Evolutionary conservation across 2,888 invertebrate genomes (phyloP), one percentile per base, ranked within the genome.

Genomic region (Temnothorax unifasciatus): DNA sequence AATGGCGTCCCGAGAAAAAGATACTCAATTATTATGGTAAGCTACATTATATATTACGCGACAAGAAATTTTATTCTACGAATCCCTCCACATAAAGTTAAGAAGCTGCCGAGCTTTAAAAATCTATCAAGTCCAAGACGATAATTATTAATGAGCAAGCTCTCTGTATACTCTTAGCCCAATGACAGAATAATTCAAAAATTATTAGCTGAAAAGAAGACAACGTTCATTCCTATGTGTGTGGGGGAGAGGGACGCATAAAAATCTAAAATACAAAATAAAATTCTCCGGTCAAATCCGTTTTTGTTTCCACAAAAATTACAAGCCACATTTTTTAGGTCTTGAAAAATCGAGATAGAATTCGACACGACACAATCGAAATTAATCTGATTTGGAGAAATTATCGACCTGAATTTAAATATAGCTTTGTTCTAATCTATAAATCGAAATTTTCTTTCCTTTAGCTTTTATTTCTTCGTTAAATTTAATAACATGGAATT

Each of bases 1-100:
- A 77, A 68, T 77, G 54, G 71, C 41, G 68, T 77, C n/a, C n/a
- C 69, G 15, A 29, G 13, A 13, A 71, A 79, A 73, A 59, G 47
- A 15, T 11, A 44, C 18, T 34, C 73, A 21, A 47, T 71, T 79
- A 71, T 29, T 41, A 44, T 5, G 15, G 25, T 25, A 59, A 76
- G 57, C 15, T 79, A 54, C 54, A 9, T 77, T 77, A 57, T 44
- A 15, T 44, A 44, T 66, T 44, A 25, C 9, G 38, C 44, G 25
- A 79, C 18, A 13, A 71, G 47, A 44, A 21, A 44, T 59, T 34
- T 18, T 25, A 68, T 68, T 25, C 74, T 18, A 18, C 25, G 34
- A 41, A 79, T 57, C 1, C 6, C 34, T 6, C 15, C 18, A 9
- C 18, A 9, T 29, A 18, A 13, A 13, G n/a, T 15, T 21, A 77